Evolutionary conservation across 2,888 invertebrate species (phyloP).

Genomic region (Brenthis daphne): DNA sequence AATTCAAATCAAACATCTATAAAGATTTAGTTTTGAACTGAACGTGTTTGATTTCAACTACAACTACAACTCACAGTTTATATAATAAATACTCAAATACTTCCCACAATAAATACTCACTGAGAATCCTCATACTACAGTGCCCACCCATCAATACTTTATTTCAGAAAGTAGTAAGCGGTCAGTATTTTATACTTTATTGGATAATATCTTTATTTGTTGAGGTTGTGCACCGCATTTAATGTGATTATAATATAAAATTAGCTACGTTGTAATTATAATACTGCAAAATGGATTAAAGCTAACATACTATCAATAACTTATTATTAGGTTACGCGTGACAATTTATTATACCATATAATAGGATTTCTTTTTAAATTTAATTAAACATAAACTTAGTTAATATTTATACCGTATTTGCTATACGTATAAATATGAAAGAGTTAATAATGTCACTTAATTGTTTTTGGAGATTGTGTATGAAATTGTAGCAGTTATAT

Average conservation of each 20-base stretch:
- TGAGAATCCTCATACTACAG: too few species aligned
- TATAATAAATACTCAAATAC: too few species aligned
- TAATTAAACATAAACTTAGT: slow-evolving; percentile 3
- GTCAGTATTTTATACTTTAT: background rate
- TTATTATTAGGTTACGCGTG: slow-evolving; percentile 12
- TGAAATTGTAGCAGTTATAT: too few species aligned
- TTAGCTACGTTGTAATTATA: slow-evolving; percentile 14
- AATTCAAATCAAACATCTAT: too few species aligned
- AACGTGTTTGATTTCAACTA: too few species aligned
- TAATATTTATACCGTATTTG: background rate
- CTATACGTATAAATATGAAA: too few species aligned
- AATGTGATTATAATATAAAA: slow-evolving; percentile 12
- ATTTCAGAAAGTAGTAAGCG: background rate
- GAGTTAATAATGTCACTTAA: too few species aligned
- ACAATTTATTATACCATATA: slow-evolving; percentile 6
- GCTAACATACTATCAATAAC: slow-evolving; percentile 5
- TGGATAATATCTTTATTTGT: slow-evolving; percentile 9
- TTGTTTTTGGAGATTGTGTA: too few species aligned
- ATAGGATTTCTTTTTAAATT: slow-evolving; percentile 8
- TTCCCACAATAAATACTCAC: too few species aligned
- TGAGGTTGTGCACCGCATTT: background rate
- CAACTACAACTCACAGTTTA: too few species aligned
- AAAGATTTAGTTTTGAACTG: too few species aligned
- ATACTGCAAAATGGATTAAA: slow-evolving; percentile 11
- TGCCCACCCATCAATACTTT: background rate